Percentiles rank a stretch among this genome's conserved stretches.
These are phyloP conservation scores for Panzeria rudis DNA, from an alignment of 2,888 invertebrate species.

Conservation along the genomic window DNA sequence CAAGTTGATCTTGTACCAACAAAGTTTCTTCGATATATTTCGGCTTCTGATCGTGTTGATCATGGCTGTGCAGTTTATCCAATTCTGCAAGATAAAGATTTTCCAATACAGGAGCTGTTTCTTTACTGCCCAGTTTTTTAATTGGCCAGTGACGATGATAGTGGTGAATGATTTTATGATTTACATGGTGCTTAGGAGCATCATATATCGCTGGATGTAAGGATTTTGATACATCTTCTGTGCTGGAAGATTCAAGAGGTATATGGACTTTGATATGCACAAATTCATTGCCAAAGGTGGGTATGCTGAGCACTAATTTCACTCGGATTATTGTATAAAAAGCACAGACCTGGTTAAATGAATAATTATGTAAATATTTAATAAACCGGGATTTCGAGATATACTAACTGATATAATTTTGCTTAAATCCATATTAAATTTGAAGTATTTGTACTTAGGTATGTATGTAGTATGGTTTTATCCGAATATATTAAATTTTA, in stretches of 20 bases:
- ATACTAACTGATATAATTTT: slow-evolving; percentile 60
- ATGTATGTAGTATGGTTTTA: too few relatives aligned
- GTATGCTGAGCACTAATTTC: slow-evolving; percentile 23
- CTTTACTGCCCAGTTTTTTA: background rate
- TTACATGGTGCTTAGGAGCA: slow-evolving; percentile 11
- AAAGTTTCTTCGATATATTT: slow-evolving; percentile 54
- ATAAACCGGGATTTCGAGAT: background rate
- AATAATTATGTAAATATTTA: slow-evolving; percentile 21
- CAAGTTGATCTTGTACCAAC: slow-evolving; percentile 75
- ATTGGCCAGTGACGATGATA: slow-evolving; percentile 75
- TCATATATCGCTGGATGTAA: slow-evolving; percentile 9
- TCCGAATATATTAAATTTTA: background rate
- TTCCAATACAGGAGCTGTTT: slow-evolving; percentile 62
- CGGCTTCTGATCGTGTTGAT: too few relatives aligned
- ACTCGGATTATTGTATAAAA: slow-evolving; percentile 10
- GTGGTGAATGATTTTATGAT: slow-evolving; percentile 77
- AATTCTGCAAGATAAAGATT: slow-evolving; percentile 77
- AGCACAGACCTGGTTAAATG: slow-evolving; percentile 25
- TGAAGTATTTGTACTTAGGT: background rate
- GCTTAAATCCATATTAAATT: slow-evolving; percentile 37
- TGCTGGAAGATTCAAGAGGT: slow-evolving; percentile 76
- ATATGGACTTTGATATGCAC: slow-evolving; percentile 80
- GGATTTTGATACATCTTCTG: too few relatives aligned
- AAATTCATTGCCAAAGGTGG: slow-evolving; percentile 77
- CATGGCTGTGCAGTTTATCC: slow-evolving; percentile 75